Conservation (phyloP, 2,797 vertebrate species). For the Leuciscus waleckii region DNA sequence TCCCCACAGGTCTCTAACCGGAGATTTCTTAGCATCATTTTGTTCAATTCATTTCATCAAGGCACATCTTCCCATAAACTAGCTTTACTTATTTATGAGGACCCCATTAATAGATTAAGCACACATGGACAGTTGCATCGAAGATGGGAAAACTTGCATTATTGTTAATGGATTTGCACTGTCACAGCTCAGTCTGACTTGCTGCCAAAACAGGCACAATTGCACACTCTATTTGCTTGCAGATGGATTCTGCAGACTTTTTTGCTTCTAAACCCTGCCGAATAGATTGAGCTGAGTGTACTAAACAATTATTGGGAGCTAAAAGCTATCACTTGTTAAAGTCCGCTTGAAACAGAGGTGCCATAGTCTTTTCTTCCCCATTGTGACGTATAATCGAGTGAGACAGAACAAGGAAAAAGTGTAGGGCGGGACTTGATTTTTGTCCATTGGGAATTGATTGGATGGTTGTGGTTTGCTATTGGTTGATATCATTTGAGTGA, state of each 20-base stretch:
- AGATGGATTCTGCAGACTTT: background rate
- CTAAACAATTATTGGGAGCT: background rate
- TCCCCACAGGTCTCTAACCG: background rate
- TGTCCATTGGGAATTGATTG: background rate
- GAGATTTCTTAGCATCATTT: background rate
- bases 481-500: background rate
- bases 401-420: background rate
- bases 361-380: background rate
- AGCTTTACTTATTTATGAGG: conserved; percentile 5
- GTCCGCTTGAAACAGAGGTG: background rate
- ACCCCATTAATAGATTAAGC: conserved; percentile 8
- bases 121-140: background rate
- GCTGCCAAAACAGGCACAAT: background rate
- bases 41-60: background rate
- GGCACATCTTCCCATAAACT: conserved; percentile 3
- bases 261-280: background rate
- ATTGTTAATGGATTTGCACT: conserved; percentile 11
- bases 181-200: background rate
- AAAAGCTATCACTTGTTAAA: background rate
- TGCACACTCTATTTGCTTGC: conserved; percentile 4
- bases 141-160: conserved; percentile 11
- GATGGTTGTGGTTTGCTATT: background rate
- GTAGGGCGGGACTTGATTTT: too few species aligned
- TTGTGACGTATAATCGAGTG: background rate
- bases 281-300: background rate